Evolutionary conservation across 2,888 invertebrate species (phyloP).

Genomic region (Artemia sinica): DNA sequence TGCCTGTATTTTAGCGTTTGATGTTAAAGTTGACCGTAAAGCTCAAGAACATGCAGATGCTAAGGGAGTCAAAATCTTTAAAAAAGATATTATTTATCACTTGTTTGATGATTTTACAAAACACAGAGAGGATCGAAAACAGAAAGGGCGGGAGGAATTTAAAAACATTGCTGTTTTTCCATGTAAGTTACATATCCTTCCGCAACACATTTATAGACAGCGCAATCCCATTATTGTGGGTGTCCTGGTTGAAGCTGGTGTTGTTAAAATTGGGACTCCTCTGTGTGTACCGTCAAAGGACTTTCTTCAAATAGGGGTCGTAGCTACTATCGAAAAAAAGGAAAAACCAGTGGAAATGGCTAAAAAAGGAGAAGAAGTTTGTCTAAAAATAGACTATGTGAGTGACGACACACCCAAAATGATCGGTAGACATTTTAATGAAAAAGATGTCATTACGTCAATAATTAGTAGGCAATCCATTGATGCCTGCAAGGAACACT

Average conservation of each 20-base stretch:
- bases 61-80: constrained; percentile 84
- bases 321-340: constrained; percentile 86
- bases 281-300: constrained; percentile 35
- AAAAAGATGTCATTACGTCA: constrained; percentile 82
- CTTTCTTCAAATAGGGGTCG: constrained; percentile 83
- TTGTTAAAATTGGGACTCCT: constrained; percentile 61
- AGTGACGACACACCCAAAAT: constrained; percentile 99
- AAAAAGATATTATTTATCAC: constrained; percentile 98
- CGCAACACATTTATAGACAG: constrained; percentile 87
- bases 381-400: constrained; percentile 88
- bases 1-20: constrained; percentile 96
- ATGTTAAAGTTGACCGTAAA: constrained; percentile 92
- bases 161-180: constrained; percentile 96
- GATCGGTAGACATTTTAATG: constrained; percentile 95
- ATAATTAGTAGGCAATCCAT: constrained; percentile 96
- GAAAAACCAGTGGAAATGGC: constrained; percentile 74
- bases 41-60: constrained; percentile 93
- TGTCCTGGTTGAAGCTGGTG: constrained; percentile 84
- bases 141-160: constrained; percentile 81
- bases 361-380: constrained; percentile 86
- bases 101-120: constrained; percentile 92
- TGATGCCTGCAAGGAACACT: constrained; percentile 97
- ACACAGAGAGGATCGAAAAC: constrained; percentile 73
- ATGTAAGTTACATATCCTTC: constrained; percentile 63
- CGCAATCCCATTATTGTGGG: constrained; percentile 95